A percentile compares a stretch with the other conserved stretches of the same genome.
phyloP scores from a whole-genome alignment of 2,888 invertebrate species.

The Nomada lathburiana region DNA sequence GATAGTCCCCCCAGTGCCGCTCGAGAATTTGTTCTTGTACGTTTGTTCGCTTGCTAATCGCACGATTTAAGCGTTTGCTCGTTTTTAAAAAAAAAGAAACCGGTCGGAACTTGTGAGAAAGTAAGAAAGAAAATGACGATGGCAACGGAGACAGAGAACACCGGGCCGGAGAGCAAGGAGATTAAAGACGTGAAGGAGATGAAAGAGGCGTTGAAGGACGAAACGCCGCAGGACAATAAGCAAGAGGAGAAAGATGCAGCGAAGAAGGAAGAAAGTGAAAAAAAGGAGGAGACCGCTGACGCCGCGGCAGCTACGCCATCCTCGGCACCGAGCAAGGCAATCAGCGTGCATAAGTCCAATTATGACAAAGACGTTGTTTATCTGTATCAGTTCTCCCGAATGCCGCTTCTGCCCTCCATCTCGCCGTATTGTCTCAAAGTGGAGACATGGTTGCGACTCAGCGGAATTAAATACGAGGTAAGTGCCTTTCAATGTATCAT shows the following conservation, averaged over 20 bases:
- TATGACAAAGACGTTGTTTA: constrained; percentile 97
- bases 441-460: constrained; percentile 97
- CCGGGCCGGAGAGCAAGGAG: constrained; percentile 87
- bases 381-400: constrained; percentile 96
- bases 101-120: constrained; percentile 43
- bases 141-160: constrained; percentile 90
- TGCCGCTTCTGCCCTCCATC: constrained; percentile 94
- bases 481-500: constrained; percentile 79
- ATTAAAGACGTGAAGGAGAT: constrained; percentile 86
- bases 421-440: constrained; percentile 98
- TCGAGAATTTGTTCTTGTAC: constrained; percentile 39
- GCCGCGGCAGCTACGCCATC: constrained; percentile 81
- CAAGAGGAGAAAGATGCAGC: constrained; percentile 82
- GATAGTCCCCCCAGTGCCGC: constrained; percentile 54
- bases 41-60: constrained; percentile 21
- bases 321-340: constrained; percentile 89
- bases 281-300: constrained; percentile 85
- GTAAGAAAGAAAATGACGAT: constrained; percentile 87
- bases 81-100: constrained; percentile 5
- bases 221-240: constrained; percentile 81
- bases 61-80: constrained; percentile 26
- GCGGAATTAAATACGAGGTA: constrained; percentile 97
- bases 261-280: constrained; percentile 81
- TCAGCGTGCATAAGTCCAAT: constrained; percentile 93
- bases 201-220: constrained; percentile 85